phyloP scores from a whole-genome alignment of 2,888 invertebrate genomes.

The Tricholauxania praeusta region DNA sequence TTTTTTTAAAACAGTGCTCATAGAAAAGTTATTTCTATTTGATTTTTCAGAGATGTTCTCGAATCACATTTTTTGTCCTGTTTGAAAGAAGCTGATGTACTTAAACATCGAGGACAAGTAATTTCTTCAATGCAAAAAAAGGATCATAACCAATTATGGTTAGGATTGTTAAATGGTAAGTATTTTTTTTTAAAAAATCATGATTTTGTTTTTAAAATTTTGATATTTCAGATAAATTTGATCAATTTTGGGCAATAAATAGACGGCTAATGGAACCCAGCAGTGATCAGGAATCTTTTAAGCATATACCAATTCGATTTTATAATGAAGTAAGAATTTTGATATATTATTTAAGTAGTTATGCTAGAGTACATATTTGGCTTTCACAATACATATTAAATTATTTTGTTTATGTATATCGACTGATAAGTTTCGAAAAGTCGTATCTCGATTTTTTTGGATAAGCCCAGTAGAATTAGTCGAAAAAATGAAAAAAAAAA shows the following conservation, averaged over 20 bases:
- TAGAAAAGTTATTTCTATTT: background rate
- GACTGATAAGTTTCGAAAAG: no score
- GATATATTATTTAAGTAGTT: background rate
- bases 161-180: slow-evolving; percentile 86
- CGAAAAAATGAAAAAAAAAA: no score
- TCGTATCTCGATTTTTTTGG: no score
- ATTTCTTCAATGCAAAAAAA: slow-evolving; percentile 94
- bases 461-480: no score
- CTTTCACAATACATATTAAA: no score
- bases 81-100: slow-evolving; percentile 97
- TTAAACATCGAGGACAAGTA: slow-evolving; percentile 93
- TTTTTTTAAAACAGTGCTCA: no score
- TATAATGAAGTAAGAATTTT: slow-evolving; percentile 72
- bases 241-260: slow-evolving; percentile 99
- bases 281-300: slow-evolving; percentile 84
- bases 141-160: slow-evolving; percentile 97
- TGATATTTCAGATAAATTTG: slow-evolving; percentile 80
- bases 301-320: slow-evolving; percentile 90
- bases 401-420: no score
- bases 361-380: no score
- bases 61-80: slow-evolving; percentile 96
- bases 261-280: slow-evolving; percentile 92
- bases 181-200: slow-evolving; percentile 68
- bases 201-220: no score
- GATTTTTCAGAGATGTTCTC: slow-evolving; percentile 82